A percentile compares a stretch with the other conserved stretches of the same genome.
These are phyloP conservation scores for Casuarius casuarius DNA, from an alignment of 2,113 vertebrate genomes.

Conservation along the genomic window DNA sequence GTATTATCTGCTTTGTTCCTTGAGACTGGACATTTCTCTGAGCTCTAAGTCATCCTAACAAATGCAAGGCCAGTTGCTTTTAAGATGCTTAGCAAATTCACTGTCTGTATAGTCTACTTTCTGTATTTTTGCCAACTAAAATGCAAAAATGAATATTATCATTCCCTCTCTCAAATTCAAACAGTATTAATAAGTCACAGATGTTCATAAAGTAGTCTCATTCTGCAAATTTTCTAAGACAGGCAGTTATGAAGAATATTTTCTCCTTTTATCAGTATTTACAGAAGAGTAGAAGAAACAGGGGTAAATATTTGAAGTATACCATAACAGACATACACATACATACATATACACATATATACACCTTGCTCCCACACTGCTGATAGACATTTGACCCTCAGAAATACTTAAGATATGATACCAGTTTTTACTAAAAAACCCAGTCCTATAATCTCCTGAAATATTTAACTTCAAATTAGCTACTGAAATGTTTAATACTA, in stretches of 20 bases:
- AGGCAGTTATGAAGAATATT: not conserved
- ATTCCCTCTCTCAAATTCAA: not conserved
- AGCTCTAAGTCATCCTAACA: not conserved
- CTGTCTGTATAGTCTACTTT: not conserved
- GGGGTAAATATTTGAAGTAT: not conserved
- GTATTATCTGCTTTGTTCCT: not conserved
- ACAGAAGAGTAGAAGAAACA: not conserved
- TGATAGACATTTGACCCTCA: not conserved
- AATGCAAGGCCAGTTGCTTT: not conserved
- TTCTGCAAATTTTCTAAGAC: not conserved
- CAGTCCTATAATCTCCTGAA: not conserved
- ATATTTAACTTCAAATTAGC: not conserved
- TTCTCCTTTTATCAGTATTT: not conserved
- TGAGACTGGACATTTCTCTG: not conserved
- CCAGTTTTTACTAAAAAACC: not conserved
- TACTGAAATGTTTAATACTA: not conserved
- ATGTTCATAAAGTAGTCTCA: not conserved
- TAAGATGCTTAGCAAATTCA: not conserved
- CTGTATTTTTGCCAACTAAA: not conserved
- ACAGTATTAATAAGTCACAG: not conserved
- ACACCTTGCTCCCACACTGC: not conserved
- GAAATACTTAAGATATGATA: not conserved
- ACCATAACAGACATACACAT: not conserved
- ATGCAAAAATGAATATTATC: not conserved
- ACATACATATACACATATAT: not conserved